Evolutionary conservation across 1,140 invertebrate genomes (phyloP).

Genomic region (Drosophila lowei): DNA sequence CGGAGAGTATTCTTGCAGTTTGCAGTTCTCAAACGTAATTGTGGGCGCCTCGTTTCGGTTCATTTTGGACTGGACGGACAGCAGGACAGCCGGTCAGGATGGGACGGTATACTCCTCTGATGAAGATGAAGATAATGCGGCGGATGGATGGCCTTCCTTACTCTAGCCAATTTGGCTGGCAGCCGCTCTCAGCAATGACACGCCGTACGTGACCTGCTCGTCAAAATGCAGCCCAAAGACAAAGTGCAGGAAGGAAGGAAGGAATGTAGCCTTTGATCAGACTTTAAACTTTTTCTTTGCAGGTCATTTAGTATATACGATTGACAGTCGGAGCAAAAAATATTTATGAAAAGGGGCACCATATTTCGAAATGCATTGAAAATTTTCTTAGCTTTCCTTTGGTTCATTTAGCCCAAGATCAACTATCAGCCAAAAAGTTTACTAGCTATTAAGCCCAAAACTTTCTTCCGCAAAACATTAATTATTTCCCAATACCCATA

Average conservation of each 20-base stretch:
- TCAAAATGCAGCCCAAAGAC: slow-evolving; percentile 59
- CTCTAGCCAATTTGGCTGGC: slow-evolving; percentile 77
- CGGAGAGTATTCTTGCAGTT: slow-evolving; percentile 39
- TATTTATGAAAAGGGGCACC: no score
- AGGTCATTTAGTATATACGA: not conserved
- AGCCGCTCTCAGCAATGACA: slow-evolving; percentile 75
- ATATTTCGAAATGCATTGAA: no score
- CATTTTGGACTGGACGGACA: slow-evolving; percentile 24
- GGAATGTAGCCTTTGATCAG: no score
- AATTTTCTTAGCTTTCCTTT: no score
- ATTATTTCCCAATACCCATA: no score
- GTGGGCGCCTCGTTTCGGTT: slow-evolving; percentile 61
- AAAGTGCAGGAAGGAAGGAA: slow-evolving; percentile 26
- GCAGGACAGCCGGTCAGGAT: not conserved
- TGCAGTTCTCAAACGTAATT: slow-evolving; percentile 72
- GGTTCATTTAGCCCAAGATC: no score
- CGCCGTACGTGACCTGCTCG: slow-evolving; percentile 72
- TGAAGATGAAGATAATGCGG: slow-evolving; percentile 79
- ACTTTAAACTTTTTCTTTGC: slow-evolving; percentile 1
- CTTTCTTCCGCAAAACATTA: no score
- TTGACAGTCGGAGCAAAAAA: not conserved
- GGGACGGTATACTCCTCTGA: slow-evolving; percentile 25
- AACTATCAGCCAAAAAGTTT: no score
- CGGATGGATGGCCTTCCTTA: slow-evolving; percentile 49
- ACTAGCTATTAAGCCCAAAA: no score